phyloP scores from a whole-genome alignment of 2,113 vertebrate species.

The Capreolus pygargus region DNA sequence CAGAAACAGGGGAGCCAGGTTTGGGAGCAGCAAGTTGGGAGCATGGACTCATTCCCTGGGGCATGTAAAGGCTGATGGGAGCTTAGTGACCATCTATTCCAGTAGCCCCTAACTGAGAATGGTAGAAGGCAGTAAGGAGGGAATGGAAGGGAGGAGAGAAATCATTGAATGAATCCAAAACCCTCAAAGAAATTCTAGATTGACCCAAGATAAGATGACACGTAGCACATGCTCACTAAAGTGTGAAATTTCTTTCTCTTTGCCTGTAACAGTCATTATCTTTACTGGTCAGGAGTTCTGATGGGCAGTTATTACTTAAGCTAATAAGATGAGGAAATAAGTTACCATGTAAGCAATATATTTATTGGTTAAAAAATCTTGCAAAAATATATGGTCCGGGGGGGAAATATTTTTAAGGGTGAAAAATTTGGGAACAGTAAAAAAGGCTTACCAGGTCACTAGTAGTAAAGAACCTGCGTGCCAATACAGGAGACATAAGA shows the following conservation, averaged over 20 bases:
- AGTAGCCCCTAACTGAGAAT: background rate
- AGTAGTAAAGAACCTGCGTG: background rate
- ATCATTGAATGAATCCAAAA: background rate
- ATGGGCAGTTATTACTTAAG: background rate
- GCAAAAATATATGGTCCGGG: background rate
- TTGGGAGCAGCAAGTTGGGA: background rate
- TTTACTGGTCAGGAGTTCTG: background rate
- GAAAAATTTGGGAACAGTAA: background rate
- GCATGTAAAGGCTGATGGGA: background rate
- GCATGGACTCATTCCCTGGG: background rate
- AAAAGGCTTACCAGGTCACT: background rate
- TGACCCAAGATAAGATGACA: background rate
- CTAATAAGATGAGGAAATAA: conserved; percentile 23
- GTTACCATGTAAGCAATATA: background rate
- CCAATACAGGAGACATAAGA: background rate
- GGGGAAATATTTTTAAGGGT: conserved; percentile 15
- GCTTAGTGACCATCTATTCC: background rate
- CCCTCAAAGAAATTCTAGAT: background rate
- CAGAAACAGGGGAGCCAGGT: background rate
- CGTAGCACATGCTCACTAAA: background rate
- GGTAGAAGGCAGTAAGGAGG: background rate
- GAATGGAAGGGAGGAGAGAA: background rate
- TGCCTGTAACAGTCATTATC: background rate
- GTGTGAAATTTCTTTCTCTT: background rate
- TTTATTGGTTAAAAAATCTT: conserved; percentile 1